phyloP scores from a whole-genome alignment of 2,797 vertebrate species.

The Cyclopterus lumpus region DNA sequence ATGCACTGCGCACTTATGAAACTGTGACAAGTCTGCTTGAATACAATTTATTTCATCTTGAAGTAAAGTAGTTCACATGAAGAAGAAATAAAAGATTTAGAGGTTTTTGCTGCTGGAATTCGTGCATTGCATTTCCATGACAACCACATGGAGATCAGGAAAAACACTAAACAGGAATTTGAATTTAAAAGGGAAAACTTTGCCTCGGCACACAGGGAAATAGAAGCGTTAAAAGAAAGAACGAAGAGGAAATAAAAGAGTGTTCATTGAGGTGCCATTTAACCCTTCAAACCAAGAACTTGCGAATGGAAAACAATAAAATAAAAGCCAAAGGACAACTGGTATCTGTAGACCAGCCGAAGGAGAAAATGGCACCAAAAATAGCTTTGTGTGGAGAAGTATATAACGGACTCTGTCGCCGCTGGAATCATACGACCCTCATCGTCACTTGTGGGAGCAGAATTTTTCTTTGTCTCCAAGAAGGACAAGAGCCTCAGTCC shows the following conservation, averaged over 20 bases:
- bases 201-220: not conserved
- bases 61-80: slow-evolving; percentile 1
- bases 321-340: not conserved
- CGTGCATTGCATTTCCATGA: not conserved
- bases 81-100: not conserved
- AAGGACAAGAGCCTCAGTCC: no score
- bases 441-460: no score
- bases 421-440: no score
- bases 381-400: slow-evolving; percentile 24
- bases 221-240: not conserved
- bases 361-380: slow-evolving; percentile 68
- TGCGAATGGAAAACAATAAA: not conserved
- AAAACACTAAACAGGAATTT: not conserved
- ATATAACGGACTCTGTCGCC: no score
- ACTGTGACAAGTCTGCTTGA: no score
- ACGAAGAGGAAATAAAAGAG: not conserved
- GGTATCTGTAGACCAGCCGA: slow-evolving; percentile 7
- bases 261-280: slow-evolving; percentile 27
- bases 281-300: not conserved
- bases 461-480: no score
- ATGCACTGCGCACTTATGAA: no score
- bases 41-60: not conserved
- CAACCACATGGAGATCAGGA: not conserved
- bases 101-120: not conserved
- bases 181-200: not conserved